Percentiles rank a stretch among this genome's conserved stretches.
Conservation (phyloP, 2,888 invertebrate genomes). For the Xylota sylvarum region DNA sequence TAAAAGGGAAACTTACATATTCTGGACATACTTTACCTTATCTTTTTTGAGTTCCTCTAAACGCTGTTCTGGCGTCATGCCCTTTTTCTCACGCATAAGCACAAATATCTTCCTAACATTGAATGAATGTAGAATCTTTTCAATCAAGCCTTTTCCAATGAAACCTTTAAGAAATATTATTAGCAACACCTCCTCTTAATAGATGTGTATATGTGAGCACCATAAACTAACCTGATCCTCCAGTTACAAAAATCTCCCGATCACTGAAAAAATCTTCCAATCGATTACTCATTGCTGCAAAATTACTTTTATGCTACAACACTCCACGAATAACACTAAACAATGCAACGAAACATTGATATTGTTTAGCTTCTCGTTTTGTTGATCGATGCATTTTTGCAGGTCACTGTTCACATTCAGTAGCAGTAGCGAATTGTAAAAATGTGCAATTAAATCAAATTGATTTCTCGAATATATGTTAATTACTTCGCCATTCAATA, state of each 20-base stretch:
- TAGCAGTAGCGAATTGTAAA: background rate
- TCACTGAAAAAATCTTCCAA: constrained; percentile 88
- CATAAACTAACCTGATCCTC: constrained; percentile 87
- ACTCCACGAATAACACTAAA: constrained; percentile 44
- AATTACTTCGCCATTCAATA: background rate
- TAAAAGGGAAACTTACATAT: too few relatives aligned
- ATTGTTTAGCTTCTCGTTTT: background rate
- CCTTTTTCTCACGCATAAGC: constrained; percentile 89
- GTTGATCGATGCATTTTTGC: constrained; percentile 35
- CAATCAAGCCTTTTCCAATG: constrained; percentile 93
- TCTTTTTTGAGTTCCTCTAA: constrained; percentile 85
- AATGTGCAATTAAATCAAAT: constrained; percentile 11
- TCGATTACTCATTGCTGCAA: constrained; percentile 32
- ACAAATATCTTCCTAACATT: constrained; percentile 90
- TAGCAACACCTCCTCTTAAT: background rate
- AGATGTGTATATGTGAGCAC: too few relatives aligned
- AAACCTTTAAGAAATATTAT: constrained; percentile 86
- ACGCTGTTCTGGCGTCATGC: constrained; percentile 87
- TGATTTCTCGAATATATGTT: background rate
- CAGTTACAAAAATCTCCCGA: constrained; percentile 91
- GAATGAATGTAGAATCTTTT: constrained; percentile 93
- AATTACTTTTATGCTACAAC: constrained; percentile 9
- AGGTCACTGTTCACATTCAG: constrained; percentile 7
- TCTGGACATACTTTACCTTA: constrained; percentile 22
- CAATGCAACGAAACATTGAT: background rate